Base-by-base conservation (phyloP, 2,113 vertebrate genomes). In the Galeopterus variegatus region DNA sequence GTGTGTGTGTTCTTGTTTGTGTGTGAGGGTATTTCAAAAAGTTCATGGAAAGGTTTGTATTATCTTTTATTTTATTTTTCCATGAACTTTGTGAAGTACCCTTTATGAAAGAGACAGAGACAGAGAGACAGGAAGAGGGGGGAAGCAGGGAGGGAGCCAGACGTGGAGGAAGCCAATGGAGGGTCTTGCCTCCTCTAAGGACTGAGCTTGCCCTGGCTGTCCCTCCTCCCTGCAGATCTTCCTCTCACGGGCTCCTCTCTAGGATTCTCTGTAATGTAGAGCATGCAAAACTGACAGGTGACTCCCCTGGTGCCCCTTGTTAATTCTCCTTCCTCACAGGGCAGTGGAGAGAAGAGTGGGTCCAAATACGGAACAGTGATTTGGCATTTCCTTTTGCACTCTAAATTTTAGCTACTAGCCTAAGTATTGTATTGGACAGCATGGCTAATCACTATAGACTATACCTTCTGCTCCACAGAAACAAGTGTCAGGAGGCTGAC, bases 381-480 rank as follows among this genome's bases (percentile, higher is more conserved):
- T 17, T 14, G 58, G 33, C 48, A 0, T 58, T 48, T 62, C 64
- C n/a, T 33, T 36, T 18, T 17, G 8, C 23, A 9, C 17, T 21
- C 36, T 33, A 52, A 31, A 24, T 13, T 52, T 73, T 50, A 54
- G 19, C 50, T 69, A 1, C 45, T 12, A 17, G 33, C 36, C 75
- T 36, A 5, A 9, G 10, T 48, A 1, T 6, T 6, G n/a, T n/a
- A 5, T 13, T 36, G 56, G 45, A 8, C 14, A 54, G 54, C 28
- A 1, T 23, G 17, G 33, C 56, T 41, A 13, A n/a, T 45, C 23
- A 8, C 17, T 33, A 23, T 10, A 45, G 64, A 67, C 41, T 50
- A 6, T 1, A 31, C 0, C 0, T 26, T 2, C n/a, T 67, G 41
- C 52, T 8, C 6, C 50, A 12, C 36, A 28, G 41, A 41, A 41